Evolutionary conservation across 2,113 vertebrate species (phyloP).

Genomic region (Brachirus orientalis): DNA sequence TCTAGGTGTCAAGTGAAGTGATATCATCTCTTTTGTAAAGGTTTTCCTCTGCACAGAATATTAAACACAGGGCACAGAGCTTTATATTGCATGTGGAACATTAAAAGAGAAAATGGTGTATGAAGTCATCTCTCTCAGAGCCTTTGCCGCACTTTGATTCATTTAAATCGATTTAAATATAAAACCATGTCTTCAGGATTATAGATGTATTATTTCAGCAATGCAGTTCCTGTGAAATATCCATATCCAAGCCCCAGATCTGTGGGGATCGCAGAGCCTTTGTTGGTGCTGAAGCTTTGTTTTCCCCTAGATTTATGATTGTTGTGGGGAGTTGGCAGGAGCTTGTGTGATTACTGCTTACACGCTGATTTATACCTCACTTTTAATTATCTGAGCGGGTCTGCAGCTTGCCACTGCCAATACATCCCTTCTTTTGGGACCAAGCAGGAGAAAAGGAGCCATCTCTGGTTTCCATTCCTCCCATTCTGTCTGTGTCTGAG

Average conservation of each 20-base stretch:
- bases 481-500: conserved; percentile 35
- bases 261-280: conserved; percentile 65
- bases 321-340: conserved; percentile 69
- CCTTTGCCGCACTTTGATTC: conserved; percentile 20
- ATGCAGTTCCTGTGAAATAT: conserved; percentile 59
- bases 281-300: conserved; percentile 71
- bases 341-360: conserved; percentile 81
- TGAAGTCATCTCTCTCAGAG: conserved; percentile 10
- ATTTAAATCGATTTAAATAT: conserved; percentile 43
- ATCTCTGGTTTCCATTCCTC: conserved; percentile 61
- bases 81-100: conserved; percentile 1
- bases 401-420: conserved; percentile 64
- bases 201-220: conserved; percentile 30
- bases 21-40: conserved; percentile 19
- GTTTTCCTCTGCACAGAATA: conserved; percentile 1
- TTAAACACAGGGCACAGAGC: not conserved
- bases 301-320: conserved; percentile 79
- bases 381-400: conserved; percentile 84
- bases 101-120: not conserved
- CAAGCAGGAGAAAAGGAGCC: conserved; percentile 22
- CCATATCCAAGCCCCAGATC: conserved; percentile 63
- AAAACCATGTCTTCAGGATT: conserved; percentile 24
- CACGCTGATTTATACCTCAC: conserved; percentile 82
- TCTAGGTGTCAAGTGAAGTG: conserved; percentile 48
- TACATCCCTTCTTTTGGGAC: conserved; percentile 67